A percentile compares a stretch with the other conserved stretches of the same genome.
Conservation (phyloP, 2,888 invertebrate species). For the Synergus gifuensis region DNA sequence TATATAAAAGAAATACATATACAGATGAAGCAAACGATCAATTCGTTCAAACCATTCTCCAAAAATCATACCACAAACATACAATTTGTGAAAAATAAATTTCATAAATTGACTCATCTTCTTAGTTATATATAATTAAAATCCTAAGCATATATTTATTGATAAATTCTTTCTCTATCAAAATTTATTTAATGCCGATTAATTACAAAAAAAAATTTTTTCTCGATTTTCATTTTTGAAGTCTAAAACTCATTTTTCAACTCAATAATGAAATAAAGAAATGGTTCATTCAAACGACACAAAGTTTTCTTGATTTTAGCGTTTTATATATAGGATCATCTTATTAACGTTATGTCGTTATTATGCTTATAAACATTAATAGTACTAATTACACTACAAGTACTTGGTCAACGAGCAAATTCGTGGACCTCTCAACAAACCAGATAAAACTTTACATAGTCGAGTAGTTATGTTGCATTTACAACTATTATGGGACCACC, state of each 20-base stretch:
- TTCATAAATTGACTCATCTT: not conserved
- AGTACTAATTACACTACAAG: conserved; percentile 36
- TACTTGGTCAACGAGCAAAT: conserved; percentile 17
- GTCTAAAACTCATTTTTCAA: not conserved
- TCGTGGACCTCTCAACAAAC: conserved; percentile 56
- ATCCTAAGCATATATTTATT: not conserved
- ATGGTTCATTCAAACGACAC: not conserved
- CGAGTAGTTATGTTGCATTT: conserved; percentile 52
- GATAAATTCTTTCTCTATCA: not conserved
- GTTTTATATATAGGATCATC: not conserved
- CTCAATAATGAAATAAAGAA: not conserved
- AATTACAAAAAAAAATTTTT: not conserved
- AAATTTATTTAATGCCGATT: too few species aligned
- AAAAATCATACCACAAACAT: not conserved
- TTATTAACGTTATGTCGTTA: conserved; percentile 37
- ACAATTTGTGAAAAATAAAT: conserved; percentile 5
- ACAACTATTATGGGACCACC: conserved; percentile 56
- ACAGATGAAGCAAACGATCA: conserved; percentile 1
- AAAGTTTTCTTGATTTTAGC: not conserved
- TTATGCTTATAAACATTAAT: conserved; percentile 55
- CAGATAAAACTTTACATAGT: conserved; percentile 65
- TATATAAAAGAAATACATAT: conserved; percentile 1
- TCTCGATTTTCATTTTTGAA: not conserved
- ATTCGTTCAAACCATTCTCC: not conserved
- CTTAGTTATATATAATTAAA: not conserved